These are phyloP conservation scores for Drosophila fungiperda DNA, from an alignment of 2,888 invertebrate genomes.

Conservation along the genomic window DNA sequence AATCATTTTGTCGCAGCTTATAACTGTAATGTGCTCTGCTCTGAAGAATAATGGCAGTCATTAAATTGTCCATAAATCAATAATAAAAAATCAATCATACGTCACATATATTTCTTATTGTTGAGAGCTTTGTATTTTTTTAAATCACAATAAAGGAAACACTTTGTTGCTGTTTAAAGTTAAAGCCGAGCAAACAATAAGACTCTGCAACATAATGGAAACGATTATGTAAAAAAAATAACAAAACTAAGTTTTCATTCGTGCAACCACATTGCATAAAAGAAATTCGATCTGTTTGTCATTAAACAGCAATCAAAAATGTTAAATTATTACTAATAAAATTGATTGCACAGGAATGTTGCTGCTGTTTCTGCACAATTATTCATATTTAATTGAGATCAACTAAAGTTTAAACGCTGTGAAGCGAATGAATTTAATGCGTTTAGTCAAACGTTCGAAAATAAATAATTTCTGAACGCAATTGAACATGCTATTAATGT, in stretches of 20 bases:
- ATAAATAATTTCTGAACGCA: neutral
- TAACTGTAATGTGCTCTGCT: conserved; percentile 3
- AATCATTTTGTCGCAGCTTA: conserved; percentile 20
- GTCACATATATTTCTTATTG: conserved; percentile 22
- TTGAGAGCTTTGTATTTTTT: neutral
- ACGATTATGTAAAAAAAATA: neutral
- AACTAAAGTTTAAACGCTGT: neutral
- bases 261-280: conserved; percentile 5
- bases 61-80: conserved; percentile 35
- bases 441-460: neutral
- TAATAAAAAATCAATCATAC: conserved; percentile 51
- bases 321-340: neutral
- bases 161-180: conserved; percentile 13
- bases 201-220: conserved; percentile 3
- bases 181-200: neutral
- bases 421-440: neutral
- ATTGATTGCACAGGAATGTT: neutral
- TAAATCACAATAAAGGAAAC: neutral
- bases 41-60: conserved; percentile 6
- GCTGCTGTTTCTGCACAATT: neutral
- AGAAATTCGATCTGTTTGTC: neutral
- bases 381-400: neutral
- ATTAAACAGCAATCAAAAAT: neutral
- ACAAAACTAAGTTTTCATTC: conserved; percentile 6
- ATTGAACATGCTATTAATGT: conserved; percentile 2